These are phyloP conservation scores for Botrylloides violaceus DNA, from an alignment of 23 tunicate species.

Conservation along the genomic window DNA sequence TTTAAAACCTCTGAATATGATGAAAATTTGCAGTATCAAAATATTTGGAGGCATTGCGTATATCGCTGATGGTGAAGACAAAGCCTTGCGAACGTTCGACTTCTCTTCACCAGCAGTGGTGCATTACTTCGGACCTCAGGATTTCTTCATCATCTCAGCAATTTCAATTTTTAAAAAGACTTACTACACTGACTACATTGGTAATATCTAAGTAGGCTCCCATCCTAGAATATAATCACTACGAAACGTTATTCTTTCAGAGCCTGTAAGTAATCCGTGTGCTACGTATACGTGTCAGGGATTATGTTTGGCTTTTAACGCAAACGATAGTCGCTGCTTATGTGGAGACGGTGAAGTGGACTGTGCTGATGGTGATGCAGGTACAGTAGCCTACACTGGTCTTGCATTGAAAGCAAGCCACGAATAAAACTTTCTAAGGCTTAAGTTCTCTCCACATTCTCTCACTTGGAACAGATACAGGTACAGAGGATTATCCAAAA, in stretches of 20 bases:
- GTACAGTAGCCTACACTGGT: no score
- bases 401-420: no score
- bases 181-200: conserved; percentile 12
- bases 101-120: conserved; percentile 25
- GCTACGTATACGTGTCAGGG: background rate
- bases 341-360: background rate
- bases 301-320: background rate
- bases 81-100: conserved; percentile 25
- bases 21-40: conserved; percentile 42
- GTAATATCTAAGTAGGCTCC: no score
- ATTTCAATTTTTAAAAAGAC: conserved; percentile 40
- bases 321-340: background rate
- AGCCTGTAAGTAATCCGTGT: background rate
- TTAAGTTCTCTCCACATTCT: no score
- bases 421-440: no score
- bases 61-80: conserved; percentile 34
- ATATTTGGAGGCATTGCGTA: conserved; percentile 30
- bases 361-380: no score
- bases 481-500: no score
- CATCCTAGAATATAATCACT: no score
- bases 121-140: conserved; percentile 70
- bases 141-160: conserved; percentile 35
- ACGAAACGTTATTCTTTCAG: no score
- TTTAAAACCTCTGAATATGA: no score
- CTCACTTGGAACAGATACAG: no score